Evolutionary conservation across 2,113 vertebrate species (phyloP), one percentile per base, ranked within the genome.

Genomic region (Todiramphus chloris): DNA sequence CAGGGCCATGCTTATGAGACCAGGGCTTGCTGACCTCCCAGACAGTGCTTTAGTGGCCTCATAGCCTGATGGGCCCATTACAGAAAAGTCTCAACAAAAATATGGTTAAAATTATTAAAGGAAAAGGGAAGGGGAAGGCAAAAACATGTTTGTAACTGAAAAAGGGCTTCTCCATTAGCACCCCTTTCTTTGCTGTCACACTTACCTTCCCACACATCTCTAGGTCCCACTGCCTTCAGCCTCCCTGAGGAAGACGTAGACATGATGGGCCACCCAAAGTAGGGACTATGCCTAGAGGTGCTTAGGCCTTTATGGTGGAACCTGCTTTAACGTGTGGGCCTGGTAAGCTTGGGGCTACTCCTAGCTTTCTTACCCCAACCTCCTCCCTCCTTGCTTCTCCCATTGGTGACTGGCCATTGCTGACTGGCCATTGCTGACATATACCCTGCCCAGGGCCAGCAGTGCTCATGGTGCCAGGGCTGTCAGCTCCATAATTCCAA

Each of bases 361-460:
- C 41, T 30, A 3, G 7, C 24, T 51, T 69, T 58, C 18, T 51
- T 43, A 39, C 21, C 10, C 33, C 1, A 0, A 4, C 13, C 10
- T 56, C 18, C 18, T 58, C 35, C 43, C 35, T 70, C 23, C 14
- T 48, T 3, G 4, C 25, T 64, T 17, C 10, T 51, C 12, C 35
- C 31, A 44, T 6, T 2, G 3, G 21, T 21, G 0, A 0, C 8
- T 0, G 1, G 39, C 10, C 33, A 18, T 6, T 2, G 3, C 27
- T 21, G 0, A 0, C 8, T 0, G 1, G 39, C 10, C 33, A 28
- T 3, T 20, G 50, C 13, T 0, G 0, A 21, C 1, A 0, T 10
- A 15, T 44, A 10, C 33, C 31, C 37, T 17, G 15, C 24, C 33
- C 53, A 46, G 48, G 56, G 6, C 50, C 28, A 39, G 51, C 0